Evolutionary conservation across 2,888 invertebrate species (phyloP).

Genomic region (Lochmaea crataegi): DNA sequence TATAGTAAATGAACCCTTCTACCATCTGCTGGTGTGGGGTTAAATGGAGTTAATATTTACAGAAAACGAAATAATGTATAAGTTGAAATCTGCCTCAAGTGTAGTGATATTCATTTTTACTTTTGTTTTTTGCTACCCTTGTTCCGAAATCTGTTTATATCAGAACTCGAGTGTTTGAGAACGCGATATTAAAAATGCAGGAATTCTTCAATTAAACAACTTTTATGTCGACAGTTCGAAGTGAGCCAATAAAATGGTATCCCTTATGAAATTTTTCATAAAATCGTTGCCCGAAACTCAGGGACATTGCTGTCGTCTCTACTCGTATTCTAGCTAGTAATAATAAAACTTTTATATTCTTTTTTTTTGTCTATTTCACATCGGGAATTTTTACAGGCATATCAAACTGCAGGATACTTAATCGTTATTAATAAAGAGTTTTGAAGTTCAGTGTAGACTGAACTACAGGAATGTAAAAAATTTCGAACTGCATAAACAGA

Average conservation of each 20-base stretch:
- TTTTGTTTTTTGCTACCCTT: background rate
- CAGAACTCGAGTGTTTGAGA: background rate
- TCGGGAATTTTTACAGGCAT: background rate
- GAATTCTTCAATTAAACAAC: constrained; percentile 13
- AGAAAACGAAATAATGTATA: too few relatives aligned
- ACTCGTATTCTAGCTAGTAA: background rate
- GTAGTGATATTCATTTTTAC: background rate
- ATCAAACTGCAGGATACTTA: background rate
- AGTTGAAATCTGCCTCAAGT: too few relatives aligned
- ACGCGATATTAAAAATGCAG: constrained; percentile 14
- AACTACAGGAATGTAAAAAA: background rate
- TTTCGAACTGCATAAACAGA: background rate
- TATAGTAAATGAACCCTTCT: too few relatives aligned
- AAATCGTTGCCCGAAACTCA: constrained; percentile 24
- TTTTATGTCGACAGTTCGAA: constrained; percentile 31
- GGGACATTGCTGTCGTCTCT: background rate
- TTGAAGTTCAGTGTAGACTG: background rate
- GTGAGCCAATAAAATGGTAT: constrained; percentile 37
- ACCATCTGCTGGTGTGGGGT: too few relatives aligned
- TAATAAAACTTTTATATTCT: background rate
- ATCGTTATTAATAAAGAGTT: background rate
- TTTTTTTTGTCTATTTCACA: background rate
- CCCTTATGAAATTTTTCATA: constrained; percentile 40
- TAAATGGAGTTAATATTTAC: too few relatives aligned
- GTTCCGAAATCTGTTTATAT: background rate